These are phyloP conservation scores for Sakesphorus luctuosus DNA, from an alignment of 2,113 vertebrate species.

Conservation along the genomic window DNA sequence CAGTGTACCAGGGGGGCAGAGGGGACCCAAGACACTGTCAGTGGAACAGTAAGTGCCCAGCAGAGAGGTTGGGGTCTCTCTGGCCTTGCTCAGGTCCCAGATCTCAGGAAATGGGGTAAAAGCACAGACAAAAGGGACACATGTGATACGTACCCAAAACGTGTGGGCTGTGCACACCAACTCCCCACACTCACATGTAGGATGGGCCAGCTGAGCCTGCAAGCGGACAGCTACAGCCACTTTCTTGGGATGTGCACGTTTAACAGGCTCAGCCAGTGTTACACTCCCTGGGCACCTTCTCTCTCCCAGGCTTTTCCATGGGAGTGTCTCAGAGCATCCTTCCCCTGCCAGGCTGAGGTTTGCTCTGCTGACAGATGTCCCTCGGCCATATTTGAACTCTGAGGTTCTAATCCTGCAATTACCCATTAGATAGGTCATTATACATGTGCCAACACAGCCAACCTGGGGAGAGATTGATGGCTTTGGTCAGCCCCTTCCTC, in stretches of 20 bases:
- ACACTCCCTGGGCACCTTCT: neutral
- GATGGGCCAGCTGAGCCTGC: neutral
- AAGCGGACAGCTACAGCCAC: neutral
- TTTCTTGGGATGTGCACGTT: neutral
- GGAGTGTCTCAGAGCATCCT: rapidly evolving
- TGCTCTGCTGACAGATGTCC: neutral
- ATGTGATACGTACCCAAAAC: neutral
- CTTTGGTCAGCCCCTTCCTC: neutral
- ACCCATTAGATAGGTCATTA: neutral
- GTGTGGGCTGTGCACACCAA: rapidly evolving
- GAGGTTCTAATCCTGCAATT: neutral
- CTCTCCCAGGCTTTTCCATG: neutral
- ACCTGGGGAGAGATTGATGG: neutral
- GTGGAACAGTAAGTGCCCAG: too few relatives aligned
- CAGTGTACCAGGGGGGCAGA: rapidly evolving
- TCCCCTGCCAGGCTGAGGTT: neutral
- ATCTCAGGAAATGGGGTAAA: too few relatives aligned
- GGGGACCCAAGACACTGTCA: neutral
- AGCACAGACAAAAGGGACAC: too few relatives aligned
- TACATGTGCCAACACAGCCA: neutral
- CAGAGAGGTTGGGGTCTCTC: neutral
- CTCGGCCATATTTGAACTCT: neutral
- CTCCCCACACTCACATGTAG: neutral
- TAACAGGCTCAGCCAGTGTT: neutral
- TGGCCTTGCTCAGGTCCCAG: too few relatives aligned